Evolutionary conservation across 2,113 vertebrate genomes (phyloP).

Genomic region (Panthera uncia): DNA sequence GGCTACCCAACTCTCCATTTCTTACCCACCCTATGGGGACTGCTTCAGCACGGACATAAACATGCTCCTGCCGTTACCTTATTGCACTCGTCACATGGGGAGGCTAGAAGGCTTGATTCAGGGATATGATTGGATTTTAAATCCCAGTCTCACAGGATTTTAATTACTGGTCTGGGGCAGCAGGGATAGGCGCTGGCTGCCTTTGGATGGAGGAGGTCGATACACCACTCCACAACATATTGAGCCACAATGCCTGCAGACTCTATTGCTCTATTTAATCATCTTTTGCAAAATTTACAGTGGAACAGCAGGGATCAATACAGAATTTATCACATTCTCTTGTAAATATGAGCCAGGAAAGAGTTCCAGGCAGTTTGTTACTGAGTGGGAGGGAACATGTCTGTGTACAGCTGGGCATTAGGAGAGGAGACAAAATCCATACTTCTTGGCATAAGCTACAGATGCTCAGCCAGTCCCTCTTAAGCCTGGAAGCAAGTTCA

Average conservation of each 20-base stretch:
- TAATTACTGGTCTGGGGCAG: conserved; percentile 85
- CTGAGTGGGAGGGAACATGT: conserved; percentile 64
- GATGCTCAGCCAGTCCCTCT: conserved; percentile 49
- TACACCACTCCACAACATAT: conserved; percentile 84
- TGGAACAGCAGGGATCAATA: conserved; percentile 85
- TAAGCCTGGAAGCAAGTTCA: conserved; percentile 59
- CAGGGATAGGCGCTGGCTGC: conserved; percentile 79
- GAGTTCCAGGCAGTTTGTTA: conserved; percentile 75
- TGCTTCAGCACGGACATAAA: conserved; percentile 76
- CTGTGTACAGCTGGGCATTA: conserved; percentile 74
- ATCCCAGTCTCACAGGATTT: conserved; percentile 85
- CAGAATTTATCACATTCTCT: conserved; percentile 85
- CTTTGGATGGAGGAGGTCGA: conserved; percentile 84
- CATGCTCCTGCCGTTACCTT: conserved; percentile 75
- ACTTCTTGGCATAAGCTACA: conserved; percentile 75
- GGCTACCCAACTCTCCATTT: conserved; percentile 69
- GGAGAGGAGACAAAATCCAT: conserved; percentile 79
- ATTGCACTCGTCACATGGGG: conserved; percentile 77
- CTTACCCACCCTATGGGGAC: conserved; percentile 76
- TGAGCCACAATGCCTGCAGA: conserved; percentile 82
- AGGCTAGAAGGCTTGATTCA: conserved; percentile 68
- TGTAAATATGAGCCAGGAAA: conserved; percentile 82
- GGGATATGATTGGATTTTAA: conserved; percentile 83
- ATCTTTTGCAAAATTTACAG: conserved; percentile 90
- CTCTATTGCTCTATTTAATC: conserved; percentile 89